phyloP scores from a whole-genome alignment of 2,888 invertebrate genomes.

The Ditula angustiorana region DNA sequence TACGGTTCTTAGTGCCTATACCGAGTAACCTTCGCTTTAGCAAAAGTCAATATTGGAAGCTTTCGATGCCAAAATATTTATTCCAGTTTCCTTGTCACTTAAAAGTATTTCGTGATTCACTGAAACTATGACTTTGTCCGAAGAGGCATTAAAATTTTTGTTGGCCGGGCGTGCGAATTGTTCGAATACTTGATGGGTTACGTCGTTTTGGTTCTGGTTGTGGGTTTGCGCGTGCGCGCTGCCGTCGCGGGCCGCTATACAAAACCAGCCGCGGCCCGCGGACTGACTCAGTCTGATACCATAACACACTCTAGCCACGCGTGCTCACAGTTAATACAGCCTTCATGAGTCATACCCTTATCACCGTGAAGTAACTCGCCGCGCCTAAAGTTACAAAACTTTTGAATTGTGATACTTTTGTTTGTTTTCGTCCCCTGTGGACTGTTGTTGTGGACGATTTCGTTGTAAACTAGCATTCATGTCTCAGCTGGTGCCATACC shows the following conservation, averaged over 20 bases:
- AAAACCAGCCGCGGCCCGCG: slow-evolving; percentile 78
- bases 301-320: slow-evolving; percentile 80
- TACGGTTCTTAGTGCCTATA: neutral
- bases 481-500: slow-evolving; percentile 88
- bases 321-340: slow-evolving; percentile 63
- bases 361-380: slow-evolving; percentile 71
- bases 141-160: slow-evolving; percentile 60
- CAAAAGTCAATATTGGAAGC: slow-evolving; percentile 36
- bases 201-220: slow-evolving; percentile 57
- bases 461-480: slow-evolving; percentile 80
- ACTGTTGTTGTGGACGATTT: slow-evolving; percentile 65
- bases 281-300: slow-evolving; percentile 80
- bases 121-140: slow-evolving; percentile 56
- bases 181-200: slow-evolving; percentile 68
- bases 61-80: slow-evolving; percentile 46
- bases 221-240: slow-evolving; percentile 76
- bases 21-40: slow-evolving; percentile 23
- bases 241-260: slow-evolving; percentile 67
- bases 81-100: slow-evolving; percentile 57
- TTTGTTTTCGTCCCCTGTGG: slow-evolving; percentile 56
- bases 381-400: slow-evolving; percentile 62
- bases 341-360: slow-evolving; percentile 79
- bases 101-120: slow-evolving; percentile 77
- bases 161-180: slow-evolving; percentile 75
- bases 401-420: slow-evolving; percentile 57